phyloP scores from a whole-genome alignment of 2,888 invertebrate species.

The Xestoiulus laeticollis region DNA sequence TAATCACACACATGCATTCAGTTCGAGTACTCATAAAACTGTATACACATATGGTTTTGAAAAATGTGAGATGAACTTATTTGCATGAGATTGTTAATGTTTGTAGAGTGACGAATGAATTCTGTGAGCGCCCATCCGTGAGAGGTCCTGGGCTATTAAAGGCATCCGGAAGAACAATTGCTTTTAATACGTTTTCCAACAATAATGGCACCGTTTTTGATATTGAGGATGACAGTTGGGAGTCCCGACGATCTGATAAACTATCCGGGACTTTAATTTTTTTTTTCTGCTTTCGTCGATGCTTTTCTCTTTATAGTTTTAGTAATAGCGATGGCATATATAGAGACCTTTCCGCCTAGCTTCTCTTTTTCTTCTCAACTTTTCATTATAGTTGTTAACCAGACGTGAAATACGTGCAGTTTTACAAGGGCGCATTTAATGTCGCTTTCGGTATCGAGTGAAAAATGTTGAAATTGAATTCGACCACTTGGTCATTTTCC shows the following conservation, averaged over 20 bases:
- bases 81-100: too few relatives aligned
- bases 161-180: not conserved
- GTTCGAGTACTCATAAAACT: too few relatives aligned
- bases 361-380: not conserved
- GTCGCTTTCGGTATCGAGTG: not conserved
- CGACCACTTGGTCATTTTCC: constrained; percentile 18
- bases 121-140: not conserved
- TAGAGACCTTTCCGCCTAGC: not conserved
- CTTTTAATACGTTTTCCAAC: constrained; percentile 10
- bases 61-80: too few relatives aligned
- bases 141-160: not conserved
- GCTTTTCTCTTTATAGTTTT: not conserved
- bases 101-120: too few relatives aligned
- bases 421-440: constrained; percentile 2
- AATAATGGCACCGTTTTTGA: not conserved
- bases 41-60: too few relatives aligned
- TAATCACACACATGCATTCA: too few relatives aligned
- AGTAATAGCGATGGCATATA: not conserved
- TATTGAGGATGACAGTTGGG: constrained; percentile 15
- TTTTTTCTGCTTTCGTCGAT: not conserved
- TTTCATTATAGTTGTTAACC: constrained; percentile 26
- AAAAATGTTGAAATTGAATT: constrained; percentile 6
- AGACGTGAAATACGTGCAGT: not conserved
- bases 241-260: constrained; percentile 26
- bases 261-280: not conserved